Percentiles rank a stretch among this genome's conserved stretches.
Evolutionary conservation across 1,140 invertebrate species (phyloP).

Genomic region (Apis cerana): DNA sequence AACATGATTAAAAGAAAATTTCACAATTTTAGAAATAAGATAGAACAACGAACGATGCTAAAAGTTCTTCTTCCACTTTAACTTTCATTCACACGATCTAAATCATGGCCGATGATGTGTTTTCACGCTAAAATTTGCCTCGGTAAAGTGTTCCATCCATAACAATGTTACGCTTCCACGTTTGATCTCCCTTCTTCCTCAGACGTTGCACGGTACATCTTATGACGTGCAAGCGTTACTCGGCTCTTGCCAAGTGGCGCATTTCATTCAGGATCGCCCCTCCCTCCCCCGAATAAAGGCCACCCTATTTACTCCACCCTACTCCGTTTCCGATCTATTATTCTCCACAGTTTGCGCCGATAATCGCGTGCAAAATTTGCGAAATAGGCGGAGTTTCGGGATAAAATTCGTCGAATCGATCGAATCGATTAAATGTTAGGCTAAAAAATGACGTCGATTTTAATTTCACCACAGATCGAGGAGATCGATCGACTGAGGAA

Average conservation of each 20-base stretch:
- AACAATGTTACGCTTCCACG: not conserved
- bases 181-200: constrained; percentile 33
- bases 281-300: constrained; percentile 15
- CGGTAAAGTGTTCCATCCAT: not conserved
- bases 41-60: no score
- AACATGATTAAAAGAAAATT: no score
- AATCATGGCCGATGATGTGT: not conserved
- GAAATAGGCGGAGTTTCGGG: not conserved
- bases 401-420: no score
- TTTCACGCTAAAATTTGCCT: not conserved
- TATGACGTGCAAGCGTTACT: constrained; percentile 17
- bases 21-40: no score
- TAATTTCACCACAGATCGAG: no score
- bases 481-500: no score
- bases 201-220: not conserved
- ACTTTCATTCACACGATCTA: not conserved
- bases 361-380: not conserved
- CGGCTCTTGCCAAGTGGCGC: constrained; percentile 45
- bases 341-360: not conserved
- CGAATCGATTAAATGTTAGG: no score
- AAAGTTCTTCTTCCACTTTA: not conserved
- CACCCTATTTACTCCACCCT: constrained; percentile 25
- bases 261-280: constrained; percentile 56
- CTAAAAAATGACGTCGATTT: no score
- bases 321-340: constrained; percentile 7